Percentiles rank a stretch among this genome's conserved stretches.
Evolutionary conservation across 2,888 invertebrate genomes (phyloP).

Genomic region (Pseudococcus longispinus): DNA sequence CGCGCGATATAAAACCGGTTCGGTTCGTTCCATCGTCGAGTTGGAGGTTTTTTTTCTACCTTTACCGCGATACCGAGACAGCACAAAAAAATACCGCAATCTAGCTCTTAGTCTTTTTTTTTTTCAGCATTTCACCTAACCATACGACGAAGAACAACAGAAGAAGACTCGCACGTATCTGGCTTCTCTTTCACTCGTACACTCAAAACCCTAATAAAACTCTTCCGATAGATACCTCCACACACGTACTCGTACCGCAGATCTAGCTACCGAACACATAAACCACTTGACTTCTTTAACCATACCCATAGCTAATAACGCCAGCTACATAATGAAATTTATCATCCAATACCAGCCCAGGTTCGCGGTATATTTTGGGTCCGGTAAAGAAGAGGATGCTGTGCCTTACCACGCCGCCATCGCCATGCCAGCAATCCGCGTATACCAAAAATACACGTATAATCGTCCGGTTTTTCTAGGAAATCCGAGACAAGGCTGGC

Average conservation of each 20-base stretch:
- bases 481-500: conserved; percentile 1
- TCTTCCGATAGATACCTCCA: not conserved
- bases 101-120: not conserved
- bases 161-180: not conserved
- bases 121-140: not conserved
- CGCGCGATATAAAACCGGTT: not conserved
- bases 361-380: not conserved
- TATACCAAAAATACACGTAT: not conserved
- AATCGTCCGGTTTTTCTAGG: conserved; percentile 16
- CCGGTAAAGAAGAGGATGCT: not conserved
- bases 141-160: not conserved
- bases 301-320: no score
- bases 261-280: not conserved
- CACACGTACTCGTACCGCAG: not conserved
- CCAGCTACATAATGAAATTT: not conserved
- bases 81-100: not conserved
- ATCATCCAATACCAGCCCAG: not conserved
- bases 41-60: not conserved
- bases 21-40: not conserved
- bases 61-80: not conserved
- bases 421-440: not conserved
- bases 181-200: not conserved
- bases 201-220: not conserved
- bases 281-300: not conserved
- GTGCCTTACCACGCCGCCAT: no score